Percentiles rank a stretch among this genome's conserved stretches.
Conservation (phyloP, 2,113 vertebrate species). For the Salvelinus namaycush region DNA sequence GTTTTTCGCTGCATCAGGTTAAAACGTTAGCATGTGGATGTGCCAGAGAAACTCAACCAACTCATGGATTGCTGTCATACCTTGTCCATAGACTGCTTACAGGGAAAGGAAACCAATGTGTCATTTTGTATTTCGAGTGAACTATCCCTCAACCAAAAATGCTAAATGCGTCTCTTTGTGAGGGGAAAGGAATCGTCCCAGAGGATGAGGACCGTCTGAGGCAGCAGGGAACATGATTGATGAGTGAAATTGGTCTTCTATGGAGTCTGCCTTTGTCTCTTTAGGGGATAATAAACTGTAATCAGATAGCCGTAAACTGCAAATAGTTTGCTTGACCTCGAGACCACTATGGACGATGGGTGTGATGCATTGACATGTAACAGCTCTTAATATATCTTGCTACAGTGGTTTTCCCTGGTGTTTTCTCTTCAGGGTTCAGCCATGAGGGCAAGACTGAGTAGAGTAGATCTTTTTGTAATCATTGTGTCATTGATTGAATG, state of each 20-base stretch:
- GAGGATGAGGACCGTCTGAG: constrained; percentile 47
- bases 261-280: constrained; percentile 43
- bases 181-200: constrained; percentile 55
- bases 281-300: constrained; percentile 46
- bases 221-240: constrained; percentile 63
- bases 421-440: not conserved
- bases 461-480: not conserved
- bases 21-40: too few relatives aligned
- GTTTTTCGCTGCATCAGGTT: too few relatives aligned
- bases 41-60: too few relatives aligned
- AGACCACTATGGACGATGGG: not conserved
- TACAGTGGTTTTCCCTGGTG: not conserved
- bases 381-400: not conserved
- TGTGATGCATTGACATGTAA: constrained; percentile 11
- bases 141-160: constrained; percentile 41
- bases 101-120: too few relatives aligned
- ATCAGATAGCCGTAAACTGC: constrained; percentile 53
- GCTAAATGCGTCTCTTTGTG: constrained; percentile 40
- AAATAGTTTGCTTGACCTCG: constrained; percentile 46
- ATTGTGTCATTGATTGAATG: constrained; percentile 1
- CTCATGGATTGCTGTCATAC: too few relatives aligned
- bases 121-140: too few relatives aligned
- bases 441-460: not conserved
- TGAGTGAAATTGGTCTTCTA: constrained; percentile 44
- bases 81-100: too few relatives aligned